Conservation (phyloP, 2,113 vertebrate species). For the Galbula dea region DNA sequence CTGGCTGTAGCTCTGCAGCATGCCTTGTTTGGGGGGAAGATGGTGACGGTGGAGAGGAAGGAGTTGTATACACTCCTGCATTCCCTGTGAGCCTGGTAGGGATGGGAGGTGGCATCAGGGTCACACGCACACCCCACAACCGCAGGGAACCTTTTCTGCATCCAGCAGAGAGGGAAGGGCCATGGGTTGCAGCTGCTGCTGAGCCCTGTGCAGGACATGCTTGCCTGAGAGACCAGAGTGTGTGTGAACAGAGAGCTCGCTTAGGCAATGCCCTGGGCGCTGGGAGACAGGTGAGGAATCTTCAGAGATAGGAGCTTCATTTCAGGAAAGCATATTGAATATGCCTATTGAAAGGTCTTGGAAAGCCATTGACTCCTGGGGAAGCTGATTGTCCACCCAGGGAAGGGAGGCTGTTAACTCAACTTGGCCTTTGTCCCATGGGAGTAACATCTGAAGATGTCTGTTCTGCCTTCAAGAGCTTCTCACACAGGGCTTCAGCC, state of each 20-base stretch:
- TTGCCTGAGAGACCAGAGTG: not conserved
- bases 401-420: not conserved
- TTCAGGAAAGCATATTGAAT: not conserved
- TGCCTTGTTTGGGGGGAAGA: not conserved
- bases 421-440: accelerated
- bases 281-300: not conserved
- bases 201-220: accelerated
- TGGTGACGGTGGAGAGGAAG: not conserved
- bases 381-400: not conserved
- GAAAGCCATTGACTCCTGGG: not conserved
- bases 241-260: not conserved
- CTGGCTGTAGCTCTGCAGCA: not conserved
- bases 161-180: not conserved
- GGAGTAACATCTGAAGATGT: not conserved
- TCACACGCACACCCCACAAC: not conserved
- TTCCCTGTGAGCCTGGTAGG: not conserved
- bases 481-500: not conserved
- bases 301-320: not conserved
- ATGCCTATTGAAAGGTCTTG: not conserved
- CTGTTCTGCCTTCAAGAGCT: not conserved
- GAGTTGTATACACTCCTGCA: not conserved
- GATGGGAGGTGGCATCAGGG: not conserved
- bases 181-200: not conserved
- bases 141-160: not conserved
- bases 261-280: not conserved